Base-by-base conservation (phyloP, 1,140 invertebrate genomes). In the Diachasma alloeum region DNA sequence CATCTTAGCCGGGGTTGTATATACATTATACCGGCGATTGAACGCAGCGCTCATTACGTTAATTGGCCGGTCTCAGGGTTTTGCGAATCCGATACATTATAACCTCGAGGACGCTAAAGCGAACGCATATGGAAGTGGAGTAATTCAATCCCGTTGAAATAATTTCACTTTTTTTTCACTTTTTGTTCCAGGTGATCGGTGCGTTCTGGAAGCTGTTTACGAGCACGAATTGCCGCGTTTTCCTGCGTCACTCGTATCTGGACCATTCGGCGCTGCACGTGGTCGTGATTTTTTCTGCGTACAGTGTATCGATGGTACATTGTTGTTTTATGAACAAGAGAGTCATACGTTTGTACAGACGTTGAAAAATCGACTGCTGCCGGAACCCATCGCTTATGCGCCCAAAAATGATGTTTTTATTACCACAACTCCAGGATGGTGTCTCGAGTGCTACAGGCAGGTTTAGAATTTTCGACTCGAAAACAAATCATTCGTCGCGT, bases 261-360 rank as follows among this genome's bases (percentile, higher is more conserved):
- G 96, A 22, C 91, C 94, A 0, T 98, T 98, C 90, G 96, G 96
- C 0, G 93, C 92, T 37, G 92, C 93, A 4, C 92, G 91, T 89
- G 93, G 93, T 5, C 91, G 94, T 83, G 96, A 97, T 88, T 96
- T 97, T 81, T 91, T 97, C 42, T 97, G 96, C 86, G 93, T 97
- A 2, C 96, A 97, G 86, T 94, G 94, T 22, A 86, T 97, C 68
- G 96, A 98, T 88, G 96, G 96, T 0, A 93, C 93, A 17, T 83
- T 98, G 1, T 92, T 93, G 44, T 94, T 98, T 82, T 97, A 94
- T 88, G 97, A 98, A 85, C 96, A 98, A 88, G 96, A 98, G 85
- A 93, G 93, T 37, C 94, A 94, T 85, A 91, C 94, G 22, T 96
- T 97, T 82, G 92, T 91, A 80, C 93, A 94, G 68, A 91, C 93